Evolutionary conservation across 2,888 invertebrate species (phyloP), one percentile per base, ranked within the genome.

Genomic region (Chloromyia formosa): DNA sequence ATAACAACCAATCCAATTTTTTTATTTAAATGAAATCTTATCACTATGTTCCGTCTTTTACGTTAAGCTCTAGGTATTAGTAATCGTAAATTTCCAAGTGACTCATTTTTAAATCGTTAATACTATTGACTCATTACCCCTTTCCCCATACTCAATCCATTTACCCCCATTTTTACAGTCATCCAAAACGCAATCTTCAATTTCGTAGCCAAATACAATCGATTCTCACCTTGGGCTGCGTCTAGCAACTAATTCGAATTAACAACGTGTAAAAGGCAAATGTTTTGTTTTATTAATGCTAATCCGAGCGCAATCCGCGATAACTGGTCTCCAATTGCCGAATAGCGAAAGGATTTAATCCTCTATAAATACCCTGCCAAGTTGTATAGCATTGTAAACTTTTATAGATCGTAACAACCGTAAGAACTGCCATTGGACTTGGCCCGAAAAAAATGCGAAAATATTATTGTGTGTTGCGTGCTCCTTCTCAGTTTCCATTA

Each of bases 231-330:
- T 66, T 45, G 22, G 20, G 49, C 20, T 20, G 49, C 45, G 27
- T 14, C 49, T n/a, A 66, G 20, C 66, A 20, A 49, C 49, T 22
- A 22, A 66, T 22, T 22, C 45, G 4, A 45, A 45, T 66, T 45
- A 66, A 66, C 45, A 66, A 45, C 9, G 20, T n/a, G 66, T 49
- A 66, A 66, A 66, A 66, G 66, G 20, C 49, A n/a, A 66, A 45
- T 66, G 45, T 49, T 66, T 66, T 66, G 66, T 66, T 66, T 66
- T 66, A 66, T 66, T 66, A 66, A 66, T 66, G 66, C 45, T 66
- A 66, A 66, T 66, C 66, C 66, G 20, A 66, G 49, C 66, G 66
- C 45, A 66, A 66, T 66, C 66, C 66, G 66, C n/a, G 66, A 66
- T 66, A 66, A 66, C 66, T 66, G 49, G 20, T 2, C 22, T 49